Evolutionary conservation across 2,888 invertebrate species (phyloP).

Genomic region (Linyphia triangularis): DNA sequence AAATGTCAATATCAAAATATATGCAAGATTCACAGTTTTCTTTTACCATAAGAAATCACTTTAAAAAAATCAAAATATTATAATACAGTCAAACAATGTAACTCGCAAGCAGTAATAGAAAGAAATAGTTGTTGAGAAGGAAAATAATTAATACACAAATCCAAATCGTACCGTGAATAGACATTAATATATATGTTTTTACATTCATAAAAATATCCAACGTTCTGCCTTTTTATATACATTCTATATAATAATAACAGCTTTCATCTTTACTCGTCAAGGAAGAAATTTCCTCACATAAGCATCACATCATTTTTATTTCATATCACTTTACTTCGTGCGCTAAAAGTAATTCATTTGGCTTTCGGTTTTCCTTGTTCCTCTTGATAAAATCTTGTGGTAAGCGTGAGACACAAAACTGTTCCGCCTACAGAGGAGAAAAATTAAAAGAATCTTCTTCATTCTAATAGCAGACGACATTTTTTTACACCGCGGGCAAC

Average conservation of each 20-base stretch:
- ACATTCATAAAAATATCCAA: too few species aligned
- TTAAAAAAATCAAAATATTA: too few species aligned
- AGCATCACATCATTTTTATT: neutral
- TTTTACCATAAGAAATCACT: too few species aligned
- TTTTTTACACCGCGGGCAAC: conserved; percentile 35
- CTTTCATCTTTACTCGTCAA: neutral
- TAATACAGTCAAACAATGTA: too few species aligned
- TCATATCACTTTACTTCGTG: neutral
- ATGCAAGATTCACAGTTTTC: too few species aligned
- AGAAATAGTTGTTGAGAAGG: too few species aligned
- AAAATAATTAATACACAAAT: too few species aligned
- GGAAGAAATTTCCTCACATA: too few species aligned
- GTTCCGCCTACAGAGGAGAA: conserved; percentile 21
- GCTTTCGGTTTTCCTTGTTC: conserved; percentile 31
- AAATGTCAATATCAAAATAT: too few species aligned
- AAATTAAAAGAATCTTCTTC: conserved; percentile 13
- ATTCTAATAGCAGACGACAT: conserved; percentile 6
- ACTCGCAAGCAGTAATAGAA: too few species aligned
- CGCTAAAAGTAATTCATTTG: neutral
- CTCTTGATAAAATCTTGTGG: conserved; percentile 17
- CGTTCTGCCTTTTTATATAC: neutral
- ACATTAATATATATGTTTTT: too few species aligned
- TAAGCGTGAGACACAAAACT: conserved; percentile 2
- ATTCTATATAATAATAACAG: neutral
- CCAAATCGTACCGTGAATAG: too few species aligned